Evolutionary conservation across 2,888 invertebrate genomes (phyloP).

Genomic region (Ochropleura leucogaster): DNA sequence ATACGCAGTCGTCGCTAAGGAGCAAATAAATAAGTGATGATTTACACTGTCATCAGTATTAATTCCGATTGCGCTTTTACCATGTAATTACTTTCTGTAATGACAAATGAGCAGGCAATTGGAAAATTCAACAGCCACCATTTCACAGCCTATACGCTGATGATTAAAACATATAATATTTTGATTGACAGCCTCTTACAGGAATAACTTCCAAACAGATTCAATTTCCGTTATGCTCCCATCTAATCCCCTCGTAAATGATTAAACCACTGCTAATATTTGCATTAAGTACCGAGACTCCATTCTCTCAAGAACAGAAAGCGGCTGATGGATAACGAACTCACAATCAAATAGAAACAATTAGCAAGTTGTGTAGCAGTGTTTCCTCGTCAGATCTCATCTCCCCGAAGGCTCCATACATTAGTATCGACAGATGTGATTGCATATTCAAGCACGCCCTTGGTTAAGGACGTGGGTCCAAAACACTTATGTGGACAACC

Average conservation of each 20-base stretch:
- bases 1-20: neutral
- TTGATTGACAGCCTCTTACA: constrained; percentile 22
- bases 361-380: constrained; percentile 43
- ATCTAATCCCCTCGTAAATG: constrained; percentile 17
- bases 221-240: constrained; percentile 36
- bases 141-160: neutral
- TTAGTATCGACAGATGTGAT: constrained; percentile 70
- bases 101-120: neutral
- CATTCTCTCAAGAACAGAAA: constrained; percentile 8
- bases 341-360: constrained; percentile 48
- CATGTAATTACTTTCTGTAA: neutral
- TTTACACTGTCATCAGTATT: neutral
- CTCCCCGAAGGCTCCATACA: constrained; percentile 44
- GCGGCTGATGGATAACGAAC: constrained; percentile 24
- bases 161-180: constrained; percentile 19
- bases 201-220: constrained; percentile 42
- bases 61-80: too few relatives aligned
- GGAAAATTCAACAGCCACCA: neutral
- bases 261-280: constrained; percentile 49
- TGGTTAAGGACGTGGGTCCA: constrained; percentile 68
- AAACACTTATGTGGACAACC: constrained; percentile 72
- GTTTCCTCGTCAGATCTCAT: constrained; percentile 34
- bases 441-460: constrained; percentile 72
- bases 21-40: neutral
- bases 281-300: constrained; percentile 25